Percentiles rank a stretch among this genome's conserved stretches.
These are phyloP conservation scores for Agrilus planipennis DNA, from an alignment of 1,140 invertebrate species.

Conservation along the genomic window DNA sequence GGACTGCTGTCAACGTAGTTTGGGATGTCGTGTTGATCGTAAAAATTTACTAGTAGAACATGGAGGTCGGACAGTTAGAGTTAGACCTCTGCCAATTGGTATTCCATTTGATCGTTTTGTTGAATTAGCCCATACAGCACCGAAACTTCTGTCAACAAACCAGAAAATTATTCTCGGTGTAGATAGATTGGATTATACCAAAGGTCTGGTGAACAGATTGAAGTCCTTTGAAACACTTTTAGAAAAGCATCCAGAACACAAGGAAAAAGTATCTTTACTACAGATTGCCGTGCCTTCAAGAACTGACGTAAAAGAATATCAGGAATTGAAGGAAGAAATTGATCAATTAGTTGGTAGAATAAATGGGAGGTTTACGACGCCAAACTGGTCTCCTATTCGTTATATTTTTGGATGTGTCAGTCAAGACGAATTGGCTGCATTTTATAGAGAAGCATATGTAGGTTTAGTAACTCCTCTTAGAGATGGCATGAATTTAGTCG, in stretches of 20 bases:
- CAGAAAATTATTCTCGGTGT: constrained; percentile 78
- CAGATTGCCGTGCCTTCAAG: constrained; percentile 83
- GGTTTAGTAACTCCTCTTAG: constrained; percentile 75
- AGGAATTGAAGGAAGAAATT: constrained; percentile 82
- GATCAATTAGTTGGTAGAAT: constrained; percentile 80
- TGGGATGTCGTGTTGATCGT: constrained; percentile 77
- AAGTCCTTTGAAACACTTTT: constrained; percentile 74
- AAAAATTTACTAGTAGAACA: constrained; percentile 79
- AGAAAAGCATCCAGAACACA: constrained; percentile 75
- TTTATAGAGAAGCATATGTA: constrained; percentile 75
- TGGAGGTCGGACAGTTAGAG: constrained; percentile 68
- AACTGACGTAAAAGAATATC: constrained; percentile 83
- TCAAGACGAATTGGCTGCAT: constrained; percentile 72
- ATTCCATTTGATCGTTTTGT: constrained; percentile 82
- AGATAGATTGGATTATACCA: constrained; percentile 83
- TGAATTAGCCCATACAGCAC: constrained; percentile 64
- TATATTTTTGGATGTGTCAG: constrained; percentile 84
- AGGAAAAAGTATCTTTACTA: constrained; percentile 67
- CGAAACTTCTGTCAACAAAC: constrained; percentile 51
- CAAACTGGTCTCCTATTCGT: constrained; percentile 81
- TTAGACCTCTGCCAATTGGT: constrained; percentile 73
- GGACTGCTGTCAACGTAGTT: constrained; percentile 76
- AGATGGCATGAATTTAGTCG: constrained; percentile 89
- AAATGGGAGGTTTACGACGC: constrained; percentile 75
- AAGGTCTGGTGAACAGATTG: constrained; percentile 75